Percentiles rank a stretch among this genome's conserved stretches.
Evolutionary conservation across 2,888 invertebrate species (phyloP).

Genomic region (Phania funesta): DNA sequence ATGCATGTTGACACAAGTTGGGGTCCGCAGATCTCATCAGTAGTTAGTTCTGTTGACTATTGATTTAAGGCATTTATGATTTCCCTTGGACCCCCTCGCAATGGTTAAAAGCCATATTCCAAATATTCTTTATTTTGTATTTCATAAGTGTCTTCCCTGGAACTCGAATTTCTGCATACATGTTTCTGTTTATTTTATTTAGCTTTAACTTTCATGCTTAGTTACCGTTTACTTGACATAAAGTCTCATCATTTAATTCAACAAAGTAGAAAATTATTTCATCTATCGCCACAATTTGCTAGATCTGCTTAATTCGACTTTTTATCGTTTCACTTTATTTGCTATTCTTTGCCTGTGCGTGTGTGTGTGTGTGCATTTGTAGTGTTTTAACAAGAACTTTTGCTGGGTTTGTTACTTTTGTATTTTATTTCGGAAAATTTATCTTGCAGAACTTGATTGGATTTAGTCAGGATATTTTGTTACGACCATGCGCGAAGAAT

Average conservation of each 20-base stretch:
- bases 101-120: too few species aligned
- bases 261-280: conserved; percentile 62
- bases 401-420: neutral
- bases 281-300: conserved; percentile 43
- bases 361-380: neutral
- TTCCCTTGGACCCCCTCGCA: too few species aligned
- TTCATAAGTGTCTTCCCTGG: too few species aligned
- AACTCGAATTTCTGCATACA: too few species aligned
- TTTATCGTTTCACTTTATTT: conserved; percentile 23
- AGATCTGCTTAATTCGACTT: conserved; percentile 53
- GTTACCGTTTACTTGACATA: conserved; percentile 61
- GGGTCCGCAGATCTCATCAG: too few species aligned
- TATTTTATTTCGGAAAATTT: conserved; percentile 57
- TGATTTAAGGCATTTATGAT: too few species aligned
- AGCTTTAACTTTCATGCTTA: conserved; percentile 38
- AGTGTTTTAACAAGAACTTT: neutral
- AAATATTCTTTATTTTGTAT: too few species aligned
- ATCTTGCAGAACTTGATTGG: conserved; percentile 65
- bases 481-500: conserved; percentile 32
- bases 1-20: too few species aligned
- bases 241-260: conserved; percentile 57
- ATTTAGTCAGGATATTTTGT: conserved; percentile 63
- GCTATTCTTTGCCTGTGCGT: neutral
- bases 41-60: too few species aligned
- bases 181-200: neutral